These are phyloP conservation scores for Calidris pugnax DNA, from an alignment of 2,113 vertebrate species.

Conservation along the genomic window DNA sequence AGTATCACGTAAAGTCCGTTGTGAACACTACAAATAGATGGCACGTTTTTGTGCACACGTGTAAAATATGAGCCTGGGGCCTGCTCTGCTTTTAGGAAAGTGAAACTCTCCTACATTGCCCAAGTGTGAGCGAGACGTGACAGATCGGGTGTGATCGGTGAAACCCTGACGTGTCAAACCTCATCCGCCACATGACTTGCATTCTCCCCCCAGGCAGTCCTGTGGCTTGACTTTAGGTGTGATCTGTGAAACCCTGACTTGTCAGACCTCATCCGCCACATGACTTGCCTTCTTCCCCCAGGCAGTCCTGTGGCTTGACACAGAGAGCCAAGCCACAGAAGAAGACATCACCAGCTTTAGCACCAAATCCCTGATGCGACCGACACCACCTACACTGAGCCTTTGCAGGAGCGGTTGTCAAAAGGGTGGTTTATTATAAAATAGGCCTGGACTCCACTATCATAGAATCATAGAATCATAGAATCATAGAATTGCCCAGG, in stretches of 20 bases:
- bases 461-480: too few species aligned
- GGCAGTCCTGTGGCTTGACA: background rate
- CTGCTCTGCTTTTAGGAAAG: background rate
- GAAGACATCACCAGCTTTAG: background rate
- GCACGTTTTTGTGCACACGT: rapidly evolving
- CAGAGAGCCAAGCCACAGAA: background rate
- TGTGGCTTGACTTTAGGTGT: background rate
- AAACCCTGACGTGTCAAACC: background rate
- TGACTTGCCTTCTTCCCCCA: background rate
- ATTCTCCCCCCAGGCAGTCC: background rate
- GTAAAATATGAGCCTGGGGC: rapidly evolving
- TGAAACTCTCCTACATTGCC: background rate
- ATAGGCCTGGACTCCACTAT: background rate
- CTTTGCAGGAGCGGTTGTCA: background rate
- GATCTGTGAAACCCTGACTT: background rate
- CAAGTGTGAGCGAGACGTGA: background rate
- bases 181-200: background rate
- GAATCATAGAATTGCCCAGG: too few species aligned
- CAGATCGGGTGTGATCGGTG: background rate
- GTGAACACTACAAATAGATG: background rate
- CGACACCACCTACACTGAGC: rapidly evolving
- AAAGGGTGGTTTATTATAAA: background rate
- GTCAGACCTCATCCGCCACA: background rate
- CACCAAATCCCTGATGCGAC: background rate
- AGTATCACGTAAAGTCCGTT: background rate